phyloP scores from a whole-genome alignment of 1,140 invertebrate genomes.

The Rhopalosiphum maidis region DNA sequence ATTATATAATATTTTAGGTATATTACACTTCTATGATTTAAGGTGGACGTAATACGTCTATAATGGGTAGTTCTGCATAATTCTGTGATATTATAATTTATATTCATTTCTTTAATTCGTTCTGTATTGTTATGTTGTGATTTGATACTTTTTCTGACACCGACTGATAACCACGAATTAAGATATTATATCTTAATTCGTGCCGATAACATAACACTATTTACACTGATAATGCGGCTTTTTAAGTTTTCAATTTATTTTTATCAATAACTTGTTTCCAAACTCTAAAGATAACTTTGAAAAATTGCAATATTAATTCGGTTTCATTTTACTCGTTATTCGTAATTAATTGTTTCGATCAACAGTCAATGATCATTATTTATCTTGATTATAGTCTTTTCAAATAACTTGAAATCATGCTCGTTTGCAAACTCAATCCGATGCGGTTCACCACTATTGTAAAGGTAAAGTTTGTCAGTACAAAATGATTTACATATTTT shows the following conservation, averaged over 20 bases:
- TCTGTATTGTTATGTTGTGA: background rate
- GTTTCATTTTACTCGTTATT: background rate
- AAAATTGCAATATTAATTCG: background rate
- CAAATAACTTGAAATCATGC: background rate
- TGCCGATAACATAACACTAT: background rate
- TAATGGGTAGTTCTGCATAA: too few species aligned
- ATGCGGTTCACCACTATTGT: background rate
- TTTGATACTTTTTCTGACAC: background rate
- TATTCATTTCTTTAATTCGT: too few species aligned
- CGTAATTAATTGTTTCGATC: background rate
- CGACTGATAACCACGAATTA: too few species aligned
- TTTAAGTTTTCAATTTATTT: background rate
- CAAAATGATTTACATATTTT: background rate
- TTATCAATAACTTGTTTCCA: background rate
- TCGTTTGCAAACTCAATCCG: background rate
- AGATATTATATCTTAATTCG: too few species aligned
- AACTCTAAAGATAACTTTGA: background rate
- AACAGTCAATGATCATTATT: background rate
- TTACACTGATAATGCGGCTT: background rate
- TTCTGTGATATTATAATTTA: too few species aligned
- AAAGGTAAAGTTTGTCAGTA: slow-evolving; percentile 4
- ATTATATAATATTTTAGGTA: too few species aligned
- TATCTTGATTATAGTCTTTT: background rate
- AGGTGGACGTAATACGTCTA: too few species aligned
- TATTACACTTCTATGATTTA: too few species aligned